A percentile compares a stretch with the other conserved stretches of the same genome.
Conservation (phyloP, 2,888 invertebrate species). For the Chrysolina haemoptera region DNA sequence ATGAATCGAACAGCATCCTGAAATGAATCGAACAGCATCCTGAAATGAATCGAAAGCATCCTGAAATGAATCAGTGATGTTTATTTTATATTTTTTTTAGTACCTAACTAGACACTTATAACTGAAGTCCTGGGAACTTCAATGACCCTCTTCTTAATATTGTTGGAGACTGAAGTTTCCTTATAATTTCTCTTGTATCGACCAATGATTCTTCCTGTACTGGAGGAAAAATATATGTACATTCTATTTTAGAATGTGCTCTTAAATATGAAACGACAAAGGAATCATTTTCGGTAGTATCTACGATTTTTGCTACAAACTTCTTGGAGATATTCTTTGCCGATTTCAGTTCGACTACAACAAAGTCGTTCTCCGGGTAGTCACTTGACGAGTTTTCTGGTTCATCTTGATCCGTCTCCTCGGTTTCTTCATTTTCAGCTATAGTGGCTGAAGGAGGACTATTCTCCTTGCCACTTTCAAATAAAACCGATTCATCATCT, state of each 20-base stretch:
- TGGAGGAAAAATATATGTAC: slow-evolving; percentile 20
- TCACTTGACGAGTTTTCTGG: slow-evolving; percentile 20
- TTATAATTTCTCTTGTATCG: slow-evolving; percentile 14
- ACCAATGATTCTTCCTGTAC: slow-evolving; percentile 24
- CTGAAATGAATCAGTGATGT: no score
- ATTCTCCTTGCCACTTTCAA: slow-evolving; percentile 23
- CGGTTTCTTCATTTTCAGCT: not conserved
- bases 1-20: no score
- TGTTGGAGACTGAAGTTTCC: slow-evolving; percentile 22
- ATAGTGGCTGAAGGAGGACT: slow-evolving; percentile 17
- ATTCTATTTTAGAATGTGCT: slow-evolving; percentile 22
- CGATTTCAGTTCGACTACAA: slow-evolving; percentile 21
- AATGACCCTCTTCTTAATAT: slow-evolving; percentile 22
- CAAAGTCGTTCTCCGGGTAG: slow-evolving; percentile 17
- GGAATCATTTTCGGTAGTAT: slow-evolving; percentile 22
- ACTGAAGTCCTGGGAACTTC: no score
- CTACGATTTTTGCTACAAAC: slow-evolving; percentile 22
- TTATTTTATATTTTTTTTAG: no score
- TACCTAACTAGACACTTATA: slow-evolving; percentile 21
- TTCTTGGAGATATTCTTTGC: slow-evolving; percentile 23
- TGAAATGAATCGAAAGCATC: no score
- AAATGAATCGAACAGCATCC: no score
- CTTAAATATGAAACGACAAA: slow-evolving; percentile 24
- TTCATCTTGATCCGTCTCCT: slow-evolving; percentile 10
- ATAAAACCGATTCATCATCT: slow-evolving; percentile 19